Evolutionary conservation across 2,888 invertebrate species (phyloP), one percentile per base, ranked within the genome.

Genomic region (Meganola albula): DNA sequence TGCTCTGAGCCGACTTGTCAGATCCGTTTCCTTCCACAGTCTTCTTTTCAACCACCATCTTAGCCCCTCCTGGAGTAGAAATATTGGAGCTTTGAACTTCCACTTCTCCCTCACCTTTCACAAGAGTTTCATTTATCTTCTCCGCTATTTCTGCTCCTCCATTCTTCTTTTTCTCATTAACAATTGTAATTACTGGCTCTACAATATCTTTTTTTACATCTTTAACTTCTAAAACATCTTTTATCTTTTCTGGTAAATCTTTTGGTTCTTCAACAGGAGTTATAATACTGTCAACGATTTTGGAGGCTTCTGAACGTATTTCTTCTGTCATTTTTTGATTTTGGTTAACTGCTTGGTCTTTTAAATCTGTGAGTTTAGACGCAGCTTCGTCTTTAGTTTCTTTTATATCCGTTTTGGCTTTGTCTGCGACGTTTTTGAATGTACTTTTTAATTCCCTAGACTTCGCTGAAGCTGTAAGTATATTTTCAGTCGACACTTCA

Each of bases 81-180:
- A 85, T 57, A 56, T 90, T 89, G 5, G 88, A 88, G 69, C 88
- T 88, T 53, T 88, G 89, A 38, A 88, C 87, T 57, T 90, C 90
- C 9, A 88, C 82, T 41, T 90, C 89, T 23, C 88, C 85, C 37
- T 88, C 88, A 10, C 87, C 88, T 53, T 87, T 87, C 18, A 90
- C 87, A 42, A 89, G 64, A 23, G 87, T 65, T 37, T 78, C 80
- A 22, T 66, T 82, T 18, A 80, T 63, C 52, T 69, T 83, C 31
- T 75, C 79, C 5, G 58, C 34, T 0, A 63, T 49, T 12, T 67
- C 68, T 1, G 48, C 44, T 1, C 64, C 53, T 7, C 60, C 60
- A 27, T 63, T 67, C 28, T 66, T 74, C 50, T 66, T 74, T 45
- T 73, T 78, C 40, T 83, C 84, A 50, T 75, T 83, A 0, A 86